Conservation (phyloP, 2,888 invertebrate species). For the Ariolimax columbianus region DNA sequence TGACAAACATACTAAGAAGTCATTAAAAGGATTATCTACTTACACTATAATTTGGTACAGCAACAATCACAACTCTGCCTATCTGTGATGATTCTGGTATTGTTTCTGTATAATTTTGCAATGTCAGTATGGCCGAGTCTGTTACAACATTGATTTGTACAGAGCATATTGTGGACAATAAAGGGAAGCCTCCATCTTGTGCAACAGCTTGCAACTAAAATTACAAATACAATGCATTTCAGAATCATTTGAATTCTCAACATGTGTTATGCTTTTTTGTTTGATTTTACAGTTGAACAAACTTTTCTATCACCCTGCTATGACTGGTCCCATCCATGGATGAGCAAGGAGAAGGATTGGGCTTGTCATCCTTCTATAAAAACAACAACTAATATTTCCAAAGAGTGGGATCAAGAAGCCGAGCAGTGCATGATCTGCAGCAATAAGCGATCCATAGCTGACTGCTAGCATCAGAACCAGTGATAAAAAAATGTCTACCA, state of each 20-base stretch:
- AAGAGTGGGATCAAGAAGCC: too few species aligned
- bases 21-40: constrained; percentile 1
- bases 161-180: constrained; percentile 58
- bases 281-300: neutral
- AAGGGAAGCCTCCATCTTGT: constrained; percentile 70
- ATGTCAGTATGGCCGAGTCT: constrained; percentile 65
- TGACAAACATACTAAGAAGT: constrained; percentile 20
- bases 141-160: constrained; percentile 66
- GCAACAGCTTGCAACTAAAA: constrained; percentile 66
- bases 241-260: neutral
- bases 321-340: too few species aligned
- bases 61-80: constrained; percentile 51
- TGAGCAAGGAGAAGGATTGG: too few species aligned
- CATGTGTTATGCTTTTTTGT: neutral
- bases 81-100: constrained; percentile 57
- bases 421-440: too few species aligned
- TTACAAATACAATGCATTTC: neutral
- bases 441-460: too few species aligned
- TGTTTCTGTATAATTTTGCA: constrained; percentile 36
- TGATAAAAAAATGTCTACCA: too few species aligned
- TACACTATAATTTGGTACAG: constrained; percentile 54
- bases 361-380: too few species aligned
- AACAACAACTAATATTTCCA: too few species aligned
- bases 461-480: too few species aligned
- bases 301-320: too few species aligned